Base-by-base conservation (phyloP, 2,888 invertebrate genomes). In the Aelia acuminata region DNA sequence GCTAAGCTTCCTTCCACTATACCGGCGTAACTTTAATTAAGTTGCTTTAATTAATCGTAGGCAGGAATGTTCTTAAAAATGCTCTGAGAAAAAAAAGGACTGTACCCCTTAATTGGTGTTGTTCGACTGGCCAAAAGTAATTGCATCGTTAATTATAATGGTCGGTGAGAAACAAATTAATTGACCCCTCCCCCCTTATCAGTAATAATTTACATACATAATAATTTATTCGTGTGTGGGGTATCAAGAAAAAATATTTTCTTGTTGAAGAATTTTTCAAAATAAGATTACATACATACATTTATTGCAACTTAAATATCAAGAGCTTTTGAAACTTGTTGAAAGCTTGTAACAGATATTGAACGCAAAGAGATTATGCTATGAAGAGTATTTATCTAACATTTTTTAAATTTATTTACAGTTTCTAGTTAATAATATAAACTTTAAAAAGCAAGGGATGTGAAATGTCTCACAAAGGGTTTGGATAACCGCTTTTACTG, bases 141-240 rank as follows among this genome's bases (percentile, higher is more conserved):
- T 80, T 80, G 43, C 80, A 10, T 80, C 80, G n/a, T 43, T 43
- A 80, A 80, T 80, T 80, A 80, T 43, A 75, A 35, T 39, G 75
- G 39, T 39, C 39, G 10, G 10, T 75, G 75, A 8, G 39, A 75
- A 39, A 43, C 80, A 43, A 80, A 80, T 43, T 80, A 43, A 43
- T 43, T 80, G 22, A 43, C 80, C 43, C 80, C 22, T 1, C 11
- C 80, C 43, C 80, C 3, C 7, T n/a, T 11, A 0, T 4, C 3
- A 31, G 31, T 31, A 63, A 63, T 63, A 35, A 63, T 31, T 63
- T 63, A 4, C 31, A 63, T 5, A 18, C 63, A 18, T 35, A 0
- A 3, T 63, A 26, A 63, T 26, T 57, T 63, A 15, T 63, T 31
- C 31, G 13, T 63, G 7, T 31, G 0, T 31, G 18, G 5, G 31